Percentiles rank a stretch among this genome's conserved stretches.
Conservation (phyloP, 2,113 vertebrate genomes). For the Tursiops truncatus region DNA sequence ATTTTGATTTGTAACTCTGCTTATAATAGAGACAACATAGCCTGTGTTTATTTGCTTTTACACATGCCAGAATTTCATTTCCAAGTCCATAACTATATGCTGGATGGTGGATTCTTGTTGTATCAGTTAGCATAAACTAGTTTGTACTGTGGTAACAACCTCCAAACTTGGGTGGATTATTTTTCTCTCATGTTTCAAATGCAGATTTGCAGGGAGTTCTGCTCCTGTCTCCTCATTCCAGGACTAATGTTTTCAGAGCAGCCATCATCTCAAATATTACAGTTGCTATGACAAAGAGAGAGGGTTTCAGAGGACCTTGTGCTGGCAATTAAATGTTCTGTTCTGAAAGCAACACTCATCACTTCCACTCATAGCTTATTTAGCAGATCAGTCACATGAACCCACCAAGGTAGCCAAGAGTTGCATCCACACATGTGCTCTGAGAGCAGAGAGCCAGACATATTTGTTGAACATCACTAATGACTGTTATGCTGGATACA, state of each 20-base stretch:
- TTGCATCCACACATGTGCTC: not conserved
- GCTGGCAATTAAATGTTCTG: not conserved
- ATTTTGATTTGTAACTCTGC: not conserved
- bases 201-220: not conserved
- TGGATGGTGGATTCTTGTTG: not conserved
- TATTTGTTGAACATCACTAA: not conserved
- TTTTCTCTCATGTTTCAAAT: not conserved
- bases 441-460: not conserved
- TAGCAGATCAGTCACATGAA: not conserved
- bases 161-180: not conserved
- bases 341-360: not conserved
- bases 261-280: not conserved
- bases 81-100: not conserved
- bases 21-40: not conserved
- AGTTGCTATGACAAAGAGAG: not conserved
- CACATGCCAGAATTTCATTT: not conserved
- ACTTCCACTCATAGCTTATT: not conserved
- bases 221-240: not conserved
- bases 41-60: not conserved
- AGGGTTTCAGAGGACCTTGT: not conserved
- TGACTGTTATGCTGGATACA: too few species aligned
- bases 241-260: not conserved
- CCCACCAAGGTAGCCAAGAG: not conserved
- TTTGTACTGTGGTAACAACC: not conserved
- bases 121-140: not conserved